Base-by-base conservation (phyloP, 2,797 vertebrate species). In the Oceanodroma leucorhoa region DNA sequence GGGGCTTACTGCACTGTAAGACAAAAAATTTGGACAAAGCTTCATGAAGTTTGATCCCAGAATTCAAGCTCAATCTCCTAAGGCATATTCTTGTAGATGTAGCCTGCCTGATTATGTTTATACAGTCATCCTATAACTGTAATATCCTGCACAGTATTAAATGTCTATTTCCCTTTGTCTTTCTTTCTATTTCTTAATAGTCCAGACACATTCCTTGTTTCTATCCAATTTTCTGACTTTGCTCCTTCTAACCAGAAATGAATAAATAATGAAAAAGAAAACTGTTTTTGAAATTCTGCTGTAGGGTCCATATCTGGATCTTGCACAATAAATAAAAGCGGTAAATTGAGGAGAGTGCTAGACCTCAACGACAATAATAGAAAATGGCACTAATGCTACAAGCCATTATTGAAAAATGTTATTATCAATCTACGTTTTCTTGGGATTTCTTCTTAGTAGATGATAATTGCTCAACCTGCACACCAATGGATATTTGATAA, bases 401-500 rank as follows among this genome's bases (percentile, higher is more conserved):
- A 91, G 11, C 8, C 54, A 45, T 77, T 93, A 54, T 6, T 87
- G 18, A 90, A 96, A 91, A 92, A 91, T 54, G 8, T 70, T 95
- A 75, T 89, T 90, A 87, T 86, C 45, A 69, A 71, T 80, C 40
- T 70, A 76, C 0, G 0, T 93, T 95, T 94, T 92, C 40, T 70
- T 80, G 66, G 60, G 65, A 94, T 92, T 91, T 91, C 64, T 87
- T 67, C 70, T 91, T 90, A 67, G 53, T 45, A 76, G 30, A 92
- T 41, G 60, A 36, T 58, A 92, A 93, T 46, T 91, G 71, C 32
- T 91, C 81, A 93, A 78, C 65, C 34, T 87, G 70, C 24, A 93
- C 76, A 66, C 43, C 88, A 92, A 53, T 51, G 46, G 76, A 77
- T 93, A 96, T 84, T 76, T 91, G 94, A 94, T 95, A 93, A 96